Percentiles rank a stretch among this genome's conserved stretches.
phyloP scores from a whole-genome alignment of 2,888 invertebrate genomes.

The Acrobasis suavella region DNA sequence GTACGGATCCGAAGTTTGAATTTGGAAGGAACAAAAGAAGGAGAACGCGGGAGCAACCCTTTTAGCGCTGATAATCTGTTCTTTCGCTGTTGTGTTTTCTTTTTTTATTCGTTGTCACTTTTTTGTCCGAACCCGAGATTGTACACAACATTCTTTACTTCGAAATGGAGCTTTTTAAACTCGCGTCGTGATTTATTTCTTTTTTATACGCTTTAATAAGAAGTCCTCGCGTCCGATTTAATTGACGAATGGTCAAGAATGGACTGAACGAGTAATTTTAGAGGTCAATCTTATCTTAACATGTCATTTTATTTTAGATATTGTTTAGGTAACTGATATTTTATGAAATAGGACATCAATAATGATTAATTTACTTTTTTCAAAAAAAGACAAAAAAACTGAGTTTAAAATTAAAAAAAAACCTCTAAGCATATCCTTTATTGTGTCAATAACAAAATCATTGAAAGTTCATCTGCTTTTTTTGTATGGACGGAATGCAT shows the following conservation, averaged over 20 bases:
- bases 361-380: no score
- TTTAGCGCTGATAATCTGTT: conserved; percentile 83
- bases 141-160: conserved; percentile 83
- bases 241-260: conserved; percentile 77
- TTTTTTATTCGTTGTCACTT: conserved; percentile 81
- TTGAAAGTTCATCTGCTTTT: no score
- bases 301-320: conserved; percentile 34
- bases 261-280: conserved; percentile 61
- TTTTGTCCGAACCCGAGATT: conserved; percentile 79
- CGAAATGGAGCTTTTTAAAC: conserved; percentile 80
- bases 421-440: no score
- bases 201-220: conserved; percentile 75
- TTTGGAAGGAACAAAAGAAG: conserved; percentile 81
- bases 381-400: no score
- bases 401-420: no score
- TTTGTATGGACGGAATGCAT: no score
- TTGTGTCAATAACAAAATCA: no score
- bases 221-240: conserved; percentile 71
- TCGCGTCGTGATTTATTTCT: conserved; percentile 72
- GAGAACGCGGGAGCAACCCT: conserved; percentile 81
- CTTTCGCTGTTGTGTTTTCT: conserved; percentile 74
- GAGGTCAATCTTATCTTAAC: conserved; percentile 59
- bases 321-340: neutral
- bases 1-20: conserved; percentile 80
- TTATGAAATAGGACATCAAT: neutral